Conservation (phyloP, 2,888 invertebrate genomes). For the Leptinotarsa peninsularis region DNA sequence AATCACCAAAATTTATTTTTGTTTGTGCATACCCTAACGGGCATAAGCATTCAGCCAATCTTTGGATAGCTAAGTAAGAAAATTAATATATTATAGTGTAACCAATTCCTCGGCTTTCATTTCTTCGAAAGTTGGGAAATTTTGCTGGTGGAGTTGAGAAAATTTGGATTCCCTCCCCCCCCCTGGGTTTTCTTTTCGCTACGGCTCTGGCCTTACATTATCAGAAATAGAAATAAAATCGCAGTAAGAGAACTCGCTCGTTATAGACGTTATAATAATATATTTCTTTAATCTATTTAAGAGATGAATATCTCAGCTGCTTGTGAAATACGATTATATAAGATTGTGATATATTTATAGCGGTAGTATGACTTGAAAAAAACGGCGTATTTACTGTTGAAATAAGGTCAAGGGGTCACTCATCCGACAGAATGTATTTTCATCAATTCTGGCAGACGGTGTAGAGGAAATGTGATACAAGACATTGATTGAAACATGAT, state of each 20-base stretch:
- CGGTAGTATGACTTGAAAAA: not conserved
- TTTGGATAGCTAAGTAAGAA: too few species aligned
- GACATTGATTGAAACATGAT: not conserved
- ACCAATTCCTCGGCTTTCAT: too few species aligned
- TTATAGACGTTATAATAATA: not conserved
- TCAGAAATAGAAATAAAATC: not conserved
- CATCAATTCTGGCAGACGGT: not conserved
- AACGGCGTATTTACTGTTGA: not conserved
- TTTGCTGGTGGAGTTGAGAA: too few species aligned
- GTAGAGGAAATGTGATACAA: not conserved
- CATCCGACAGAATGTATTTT: not conserved
- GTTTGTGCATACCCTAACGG: too few species aligned
- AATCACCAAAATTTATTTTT: too few species aligned
- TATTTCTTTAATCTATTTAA: not conserved
- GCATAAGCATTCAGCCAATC: too few species aligned
- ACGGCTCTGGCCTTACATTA: not conserved
- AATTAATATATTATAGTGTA: too few species aligned
- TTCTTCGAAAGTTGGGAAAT: too few species aligned
- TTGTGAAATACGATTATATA: not conserved
- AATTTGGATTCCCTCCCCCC: too few species aligned
- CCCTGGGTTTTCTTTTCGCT: too few species aligned
- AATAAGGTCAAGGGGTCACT: not conserved
- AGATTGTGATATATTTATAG: conserved; percentile 2
- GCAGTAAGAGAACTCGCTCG: not conserved
- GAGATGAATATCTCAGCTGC: not conserved